These are phyloP conservation scores for Cebus imitator DNA, from an alignment of 2,113 vertebrate genomes.

Conservation along the genomic window DNA sequence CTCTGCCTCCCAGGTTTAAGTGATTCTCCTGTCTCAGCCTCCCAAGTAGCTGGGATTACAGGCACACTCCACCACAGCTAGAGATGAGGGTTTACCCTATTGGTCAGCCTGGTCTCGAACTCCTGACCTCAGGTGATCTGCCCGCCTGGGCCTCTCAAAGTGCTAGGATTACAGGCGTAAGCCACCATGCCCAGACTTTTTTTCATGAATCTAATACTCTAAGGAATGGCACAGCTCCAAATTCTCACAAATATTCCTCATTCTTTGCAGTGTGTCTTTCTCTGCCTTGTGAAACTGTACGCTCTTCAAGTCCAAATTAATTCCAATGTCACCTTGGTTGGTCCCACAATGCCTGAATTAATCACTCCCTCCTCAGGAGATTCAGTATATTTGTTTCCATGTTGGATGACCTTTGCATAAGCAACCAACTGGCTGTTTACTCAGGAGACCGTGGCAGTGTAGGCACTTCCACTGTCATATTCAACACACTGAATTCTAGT, in stretches of 20 bases:
- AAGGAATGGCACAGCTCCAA: not conserved
- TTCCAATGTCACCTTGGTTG: not conserved
- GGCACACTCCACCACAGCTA: no score
- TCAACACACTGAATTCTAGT: not conserved
- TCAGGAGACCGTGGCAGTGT: not conserved
- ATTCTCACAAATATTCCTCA: not conserved
- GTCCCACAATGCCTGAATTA: not conserved
- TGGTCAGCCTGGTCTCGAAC: no score
- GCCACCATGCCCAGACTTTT: not conserved
- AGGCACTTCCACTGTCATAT: fast-evolving
- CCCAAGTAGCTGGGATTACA: no score
- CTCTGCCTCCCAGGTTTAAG: no score
- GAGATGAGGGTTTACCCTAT: no score
- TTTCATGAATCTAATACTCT: not conserved
- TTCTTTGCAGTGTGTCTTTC: not conserved
- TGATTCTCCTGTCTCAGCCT: no score
- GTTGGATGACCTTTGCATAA: not conserved
- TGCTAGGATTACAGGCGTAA: no score
- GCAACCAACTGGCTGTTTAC: not conserved
- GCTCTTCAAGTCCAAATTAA: not conserved
- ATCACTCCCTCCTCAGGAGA: not conserved
- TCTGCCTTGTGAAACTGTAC: not conserved
- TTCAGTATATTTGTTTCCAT: not conserved
- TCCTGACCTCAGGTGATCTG: no score
- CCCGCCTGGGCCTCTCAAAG: no score